Base-by-base conservation (phyloP, 2,888 invertebrate genomes). In the Cremastinae sp. region DNA sequence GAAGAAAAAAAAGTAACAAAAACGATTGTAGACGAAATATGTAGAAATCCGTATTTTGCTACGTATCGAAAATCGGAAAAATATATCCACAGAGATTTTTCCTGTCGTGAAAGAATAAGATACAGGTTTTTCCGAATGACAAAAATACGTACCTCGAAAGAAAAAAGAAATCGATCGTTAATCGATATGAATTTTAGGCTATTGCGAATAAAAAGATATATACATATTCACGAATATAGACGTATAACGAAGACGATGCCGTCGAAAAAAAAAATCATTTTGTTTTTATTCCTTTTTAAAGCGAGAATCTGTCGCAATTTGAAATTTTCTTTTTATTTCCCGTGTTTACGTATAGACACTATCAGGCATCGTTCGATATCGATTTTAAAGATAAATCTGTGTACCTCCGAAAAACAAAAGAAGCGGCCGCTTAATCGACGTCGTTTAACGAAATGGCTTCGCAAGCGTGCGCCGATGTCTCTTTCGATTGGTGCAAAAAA, bases 121-220 rank as follows among this genome's bases (percentile, higher is more conserved):
- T 58, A 51, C 51, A 58, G 47, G 71, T 56, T 59, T 41, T 58
- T 59, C 83, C 79, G 82, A 82, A 78, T 81, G 85, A 85, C 86
- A 87, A 81, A 83, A 84, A 86, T 88, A 88, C 87, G 88, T 89
- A 89, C 89, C 89, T 89, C 87, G 86, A 73, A 65, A 69, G 1
- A 68, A 76, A 62, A 69, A 7, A 49, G 81, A 85, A 74, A 80
- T 87, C 86, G 86, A 88, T 87, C 86, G 86, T 84, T 82, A 85
- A 89, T 87, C 86, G 87, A 88, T 85, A 84, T 80, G 85, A 89
- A 84, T 88, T 84, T 83, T 89, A 88, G 88, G 38, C 43, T 75
- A 70, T 54, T 45, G 53, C 53, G 22, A 49, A 66, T 49, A 58
- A 34, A 36, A 28, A 12, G n/a, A 47, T 47, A 61, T 16, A 34